Conservation (phyloP, 92 coral and sea anemone genomes). For the Zoanthus gigantus region DNA sequence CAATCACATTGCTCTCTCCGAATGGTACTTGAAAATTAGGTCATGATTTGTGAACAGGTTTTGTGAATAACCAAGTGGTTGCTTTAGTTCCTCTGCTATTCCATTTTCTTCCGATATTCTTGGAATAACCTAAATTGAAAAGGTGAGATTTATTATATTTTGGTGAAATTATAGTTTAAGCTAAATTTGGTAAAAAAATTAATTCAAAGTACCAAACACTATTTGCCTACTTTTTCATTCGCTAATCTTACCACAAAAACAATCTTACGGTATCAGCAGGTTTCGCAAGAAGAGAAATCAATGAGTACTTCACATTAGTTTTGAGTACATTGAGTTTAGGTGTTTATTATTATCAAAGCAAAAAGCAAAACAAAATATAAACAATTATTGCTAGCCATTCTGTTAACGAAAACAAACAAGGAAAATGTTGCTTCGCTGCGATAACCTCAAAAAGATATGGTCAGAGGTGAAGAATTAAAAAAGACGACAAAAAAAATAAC, state of each 20-base stretch:
- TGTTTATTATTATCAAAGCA: too few relatives aligned
- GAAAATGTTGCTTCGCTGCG: too few relatives aligned
- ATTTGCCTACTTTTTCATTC: background rate
- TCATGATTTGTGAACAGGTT: conserved; percentile 27
- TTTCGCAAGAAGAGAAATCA: background rate
- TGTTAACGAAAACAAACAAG: too few relatives aligned
- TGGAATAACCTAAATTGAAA: background rate
- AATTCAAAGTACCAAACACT: background rate
- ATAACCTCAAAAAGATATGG: too few relatives aligned
- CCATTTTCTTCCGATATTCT: background rate
- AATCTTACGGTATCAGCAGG: background rate
- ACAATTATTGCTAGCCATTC: too few relatives aligned
- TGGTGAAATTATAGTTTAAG: background rate
- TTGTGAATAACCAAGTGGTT: conserved; percentile 11
- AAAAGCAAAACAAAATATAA: too few relatives aligned
- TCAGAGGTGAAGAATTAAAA: too few relatives aligned
- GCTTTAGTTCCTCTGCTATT: background rate
- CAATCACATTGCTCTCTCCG: background rate
- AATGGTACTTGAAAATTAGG: conserved; percentile 45
- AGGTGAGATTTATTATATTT: background rate
- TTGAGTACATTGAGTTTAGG: too few relatives aligned
- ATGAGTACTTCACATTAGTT: too few relatives aligned
- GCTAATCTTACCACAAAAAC: background rate
- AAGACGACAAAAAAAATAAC: too few relatives aligned
- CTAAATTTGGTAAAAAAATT: background rate